These are phyloP conservation scores for Apodemia hepburni DNA, from an alignment of 2,888 invertebrate genomes.

Conservation along the genomic window DNA sequence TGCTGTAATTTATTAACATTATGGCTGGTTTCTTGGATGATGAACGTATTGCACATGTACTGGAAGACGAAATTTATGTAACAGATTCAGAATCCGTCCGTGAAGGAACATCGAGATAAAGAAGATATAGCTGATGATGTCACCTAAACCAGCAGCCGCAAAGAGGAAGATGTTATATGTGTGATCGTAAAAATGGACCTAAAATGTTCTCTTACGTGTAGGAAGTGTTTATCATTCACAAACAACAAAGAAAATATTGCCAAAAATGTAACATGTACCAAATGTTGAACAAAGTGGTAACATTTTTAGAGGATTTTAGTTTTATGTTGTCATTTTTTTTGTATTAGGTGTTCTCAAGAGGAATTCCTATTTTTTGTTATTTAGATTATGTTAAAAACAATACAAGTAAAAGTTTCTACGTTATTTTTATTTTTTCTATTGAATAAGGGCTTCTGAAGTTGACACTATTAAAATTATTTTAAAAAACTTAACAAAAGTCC, in stretches of 20 bases:
- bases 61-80: neutral
- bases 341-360: slow-evolving; percentile 1
- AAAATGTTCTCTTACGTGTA: no score
- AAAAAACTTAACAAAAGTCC: neutral
- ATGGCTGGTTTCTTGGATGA: neutral
- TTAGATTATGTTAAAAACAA: neutral
- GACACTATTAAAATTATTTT: neutral
- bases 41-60: neutral
- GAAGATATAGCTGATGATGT: no score
- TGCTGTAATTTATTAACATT: neutral
- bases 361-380: neutral
- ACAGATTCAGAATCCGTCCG: neutral
- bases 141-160: no score
- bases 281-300: neutral
- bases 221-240: no score
- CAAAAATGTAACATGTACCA: neutral
- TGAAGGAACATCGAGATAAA: neutral
- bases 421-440: slow-evolving; percentile 2
- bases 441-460: neutral
- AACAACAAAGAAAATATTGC: no score
- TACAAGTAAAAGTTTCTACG: slow-evolving; percentile 1
- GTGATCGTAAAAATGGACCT: neutral
- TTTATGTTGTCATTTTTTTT: slow-evolving; percentile 4
- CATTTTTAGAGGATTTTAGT: neutral
- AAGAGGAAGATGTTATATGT: neutral